Conservation (phyloP, 2,888 invertebrate genomes). For the Cryptus viduatorius region DNA sequence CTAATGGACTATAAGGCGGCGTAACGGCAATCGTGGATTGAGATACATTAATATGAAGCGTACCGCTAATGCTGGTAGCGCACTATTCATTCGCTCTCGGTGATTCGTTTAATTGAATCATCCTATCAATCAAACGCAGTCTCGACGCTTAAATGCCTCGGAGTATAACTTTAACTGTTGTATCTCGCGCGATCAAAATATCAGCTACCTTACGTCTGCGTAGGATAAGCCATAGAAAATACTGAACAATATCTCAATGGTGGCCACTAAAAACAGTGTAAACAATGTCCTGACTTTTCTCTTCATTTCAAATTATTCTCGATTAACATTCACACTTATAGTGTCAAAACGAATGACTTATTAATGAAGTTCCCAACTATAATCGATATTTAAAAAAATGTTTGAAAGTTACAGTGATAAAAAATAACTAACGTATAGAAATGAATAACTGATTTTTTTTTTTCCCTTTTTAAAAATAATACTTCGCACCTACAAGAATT, state of each 20-base stretch:
- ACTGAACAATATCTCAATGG: no score
- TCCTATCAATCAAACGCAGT: constrained; percentile 58
- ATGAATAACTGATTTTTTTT: no score
- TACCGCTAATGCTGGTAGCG: constrained; percentile 46
- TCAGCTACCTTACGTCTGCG: constrained; percentile 44
- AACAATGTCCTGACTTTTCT: not conserved
- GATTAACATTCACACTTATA: no score
- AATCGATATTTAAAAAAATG: no score
- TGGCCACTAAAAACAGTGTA: not conserved
- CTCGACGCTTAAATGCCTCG: constrained; percentile 47
- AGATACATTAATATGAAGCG: constrained; percentile 65
- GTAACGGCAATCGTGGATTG: constrained; percentile 55
- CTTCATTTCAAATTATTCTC: no score
- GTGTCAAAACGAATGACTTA: no score
- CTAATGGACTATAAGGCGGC: constrained; percentile 60
- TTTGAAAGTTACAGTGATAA: no score
- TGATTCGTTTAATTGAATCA: constrained; percentile 64
- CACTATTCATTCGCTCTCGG: constrained; percentile 57
- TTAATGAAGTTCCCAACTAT: no score
- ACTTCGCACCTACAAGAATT: no score
- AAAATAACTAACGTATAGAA: no score
- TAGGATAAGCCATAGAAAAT: not conserved
- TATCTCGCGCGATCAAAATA: constrained; percentile 56
- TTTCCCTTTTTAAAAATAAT: no score
- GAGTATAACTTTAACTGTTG: constrained; percentile 5